Percentiles rank a stretch among this genome's conserved stretches.
These are phyloP conservation scores for Hormiphora californensis DNA, from an alignment of 37 sponge, comb jelly and placozoan genomes.

Conservation along the genomic window DNA sequence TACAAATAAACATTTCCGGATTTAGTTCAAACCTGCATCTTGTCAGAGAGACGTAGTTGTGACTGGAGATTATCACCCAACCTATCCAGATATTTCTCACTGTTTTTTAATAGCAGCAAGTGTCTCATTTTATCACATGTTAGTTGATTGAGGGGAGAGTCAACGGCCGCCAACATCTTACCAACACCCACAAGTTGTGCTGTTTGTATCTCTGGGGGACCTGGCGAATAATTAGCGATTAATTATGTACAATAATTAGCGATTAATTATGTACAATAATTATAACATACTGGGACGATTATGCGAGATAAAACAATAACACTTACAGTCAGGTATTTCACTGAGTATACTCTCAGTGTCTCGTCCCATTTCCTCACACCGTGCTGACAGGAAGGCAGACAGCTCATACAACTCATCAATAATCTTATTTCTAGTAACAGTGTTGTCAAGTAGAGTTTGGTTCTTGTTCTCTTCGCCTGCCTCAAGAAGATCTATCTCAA, in stretches of 20 bases:
- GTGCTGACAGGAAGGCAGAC: conserved; percentile 34
- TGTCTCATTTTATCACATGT: conserved; percentile 45
- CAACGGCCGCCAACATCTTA: background rate
- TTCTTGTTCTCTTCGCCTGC: conserved; percentile 38
- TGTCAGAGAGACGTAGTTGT: conserved; percentile 22
- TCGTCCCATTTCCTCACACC: background rate
- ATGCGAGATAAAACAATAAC: background rate
- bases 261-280: background rate
- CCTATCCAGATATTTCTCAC: conserved; percentile 45
- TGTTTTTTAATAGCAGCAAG: conserved; percentile 9
- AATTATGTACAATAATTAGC: background rate
- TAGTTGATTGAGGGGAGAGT: background rate
- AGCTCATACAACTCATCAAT: conserved; percentile 33
- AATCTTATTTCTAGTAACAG: conserved; percentile 11
- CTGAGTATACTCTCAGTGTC: background rate
- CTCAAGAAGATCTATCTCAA: conserved; percentile 13
- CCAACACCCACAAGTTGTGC: background rate
- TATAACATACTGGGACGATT: background rate
- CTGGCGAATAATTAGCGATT: background rate
- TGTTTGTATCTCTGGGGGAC: conserved; percentile 39
- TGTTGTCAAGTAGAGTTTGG: conserved; percentile 14
- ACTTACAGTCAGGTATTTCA: conserved; percentile 45
- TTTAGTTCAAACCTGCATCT: conserved; percentile 44
- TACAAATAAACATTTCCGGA: no score
- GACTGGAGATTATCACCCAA: conserved; percentile 19